Conservation (phyloP, 2,888 invertebrate species). For the Pollenia amentaria region DNA sequence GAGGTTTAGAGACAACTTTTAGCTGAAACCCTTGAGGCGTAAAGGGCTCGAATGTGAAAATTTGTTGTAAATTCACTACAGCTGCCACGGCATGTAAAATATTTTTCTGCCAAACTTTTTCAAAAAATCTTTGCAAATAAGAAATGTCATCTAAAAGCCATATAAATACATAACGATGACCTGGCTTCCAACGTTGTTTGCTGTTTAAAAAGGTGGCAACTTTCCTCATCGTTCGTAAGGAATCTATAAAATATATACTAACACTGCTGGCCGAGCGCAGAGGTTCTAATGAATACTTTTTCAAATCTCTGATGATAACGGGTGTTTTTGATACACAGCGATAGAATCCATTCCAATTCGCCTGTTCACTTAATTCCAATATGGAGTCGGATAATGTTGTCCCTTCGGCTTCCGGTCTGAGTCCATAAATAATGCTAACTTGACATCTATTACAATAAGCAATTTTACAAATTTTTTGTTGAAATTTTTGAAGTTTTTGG, state of each 20-base stretch:
- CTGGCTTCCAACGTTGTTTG: constrained; percentile 77
- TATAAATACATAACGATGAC: constrained; percentile 80
- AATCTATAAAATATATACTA: constrained; percentile 77
- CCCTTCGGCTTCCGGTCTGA: background rate
- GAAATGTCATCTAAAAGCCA: constrained; percentile 76
- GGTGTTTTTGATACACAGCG: constrained; percentile 61
- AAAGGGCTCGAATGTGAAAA: constrained; percentile 81
- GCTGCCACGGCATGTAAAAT: constrained; percentile 78
- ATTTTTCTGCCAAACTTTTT: constrained; percentile 78
- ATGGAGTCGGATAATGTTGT: too few relatives aligned
- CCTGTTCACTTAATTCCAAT: background rate
- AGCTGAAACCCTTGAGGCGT: constrained; percentile 75
- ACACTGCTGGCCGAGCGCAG: constrained; percentile 76
- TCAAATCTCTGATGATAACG: constrained; percentile 74
- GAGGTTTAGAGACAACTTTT: constrained; percentile 7
- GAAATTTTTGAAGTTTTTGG: constrained; percentile 1
- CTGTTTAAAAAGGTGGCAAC: constrained; percentile 77
- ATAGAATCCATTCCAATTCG: constrained; percentile 57
- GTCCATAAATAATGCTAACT: constrained; percentile 63
- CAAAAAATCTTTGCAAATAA: constrained; percentile 75
- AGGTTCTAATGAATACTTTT: constrained; percentile 75
- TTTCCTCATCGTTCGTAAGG: constrained; percentile 63
- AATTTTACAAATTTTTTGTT: constrained; percentile 66
- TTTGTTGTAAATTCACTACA: constrained; percentile 62
- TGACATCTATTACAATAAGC: constrained; percentile 10